phyloP scores from a whole-genome alignment of 2,113 vertebrate species.

The Forbesichthys agassizii region DNA sequence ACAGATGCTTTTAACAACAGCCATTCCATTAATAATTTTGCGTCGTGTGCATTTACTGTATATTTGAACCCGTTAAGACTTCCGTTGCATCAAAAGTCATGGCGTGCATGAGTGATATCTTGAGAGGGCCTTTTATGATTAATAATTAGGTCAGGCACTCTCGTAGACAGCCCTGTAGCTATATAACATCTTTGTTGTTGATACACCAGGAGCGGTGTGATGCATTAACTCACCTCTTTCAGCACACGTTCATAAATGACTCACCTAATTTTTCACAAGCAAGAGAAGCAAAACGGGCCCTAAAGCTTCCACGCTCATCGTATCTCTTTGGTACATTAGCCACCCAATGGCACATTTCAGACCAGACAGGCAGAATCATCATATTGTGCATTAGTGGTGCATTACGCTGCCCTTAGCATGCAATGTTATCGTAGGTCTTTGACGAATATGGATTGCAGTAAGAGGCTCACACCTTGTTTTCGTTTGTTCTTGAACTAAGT shows the following conservation, averaged over 20 bases:
- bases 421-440: conserved; percentile 42
- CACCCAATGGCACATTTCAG: conserved; percentile 32
- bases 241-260: conserved; percentile 50
- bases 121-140: conserved; percentile 30
- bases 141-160: conserved; percentile 37
- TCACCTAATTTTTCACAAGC: conserved; percentile 46
- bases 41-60: conserved; percentile 28
- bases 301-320: conserved; percentile 3
- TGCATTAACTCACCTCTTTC: conserved; percentile 67
- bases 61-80: conserved; percentile 3
- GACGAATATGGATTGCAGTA: conserved; percentile 43
- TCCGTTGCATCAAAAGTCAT: background rate
- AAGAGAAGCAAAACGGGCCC: conserved; percentile 36
- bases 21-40: conserved; percentile 27
- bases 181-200: conserved; percentile 54
- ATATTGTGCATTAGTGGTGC: conserved; percentile 52
- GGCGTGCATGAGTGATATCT: conserved; percentile 36
- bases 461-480: background rate
- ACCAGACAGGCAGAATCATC: conserved; percentile 32
- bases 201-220: conserved; percentile 40
- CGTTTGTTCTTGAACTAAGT: background rate
- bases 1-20: conserved; percentile 44
- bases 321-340: conserved; percentile 56
- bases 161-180: conserved; percentile 16
- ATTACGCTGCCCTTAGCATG: conserved; percentile 47